Percentiles rank a stretch among this genome's conserved stretches.
phyloP scores from a whole-genome alignment of 1,140 invertebrate species.

The Ceratitis capitata region DNA sequence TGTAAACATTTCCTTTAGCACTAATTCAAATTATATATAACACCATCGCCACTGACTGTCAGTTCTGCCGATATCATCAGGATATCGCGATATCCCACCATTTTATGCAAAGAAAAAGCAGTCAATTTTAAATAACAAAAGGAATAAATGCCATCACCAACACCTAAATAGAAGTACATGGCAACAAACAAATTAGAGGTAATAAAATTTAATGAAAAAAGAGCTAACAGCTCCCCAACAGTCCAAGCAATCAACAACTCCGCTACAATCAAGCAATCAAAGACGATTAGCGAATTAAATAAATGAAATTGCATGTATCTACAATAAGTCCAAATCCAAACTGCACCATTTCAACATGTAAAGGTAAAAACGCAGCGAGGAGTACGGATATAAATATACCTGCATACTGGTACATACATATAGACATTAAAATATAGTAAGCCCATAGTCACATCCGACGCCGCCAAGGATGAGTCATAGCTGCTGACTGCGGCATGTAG shows the following conservation, averaged over 20 bases:
- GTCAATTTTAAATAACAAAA: too few species aligned
- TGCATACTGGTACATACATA: background rate
- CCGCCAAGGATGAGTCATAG: constrained; percentile 30
- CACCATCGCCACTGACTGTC: background rate
- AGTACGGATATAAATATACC: constrained; percentile 42
- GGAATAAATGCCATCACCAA: background rate
- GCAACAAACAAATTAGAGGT: background rate
- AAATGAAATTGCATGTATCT: constrained; percentile 51
- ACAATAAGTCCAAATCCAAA: constrained; percentile 40
- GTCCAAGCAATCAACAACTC: background rate
- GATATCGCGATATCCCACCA: constrained; percentile 12
- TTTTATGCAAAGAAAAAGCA: background rate
- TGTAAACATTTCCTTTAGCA: too few species aligned
- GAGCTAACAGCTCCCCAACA: background rate
- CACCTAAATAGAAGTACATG: background rate
- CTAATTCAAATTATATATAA: too few species aligned
- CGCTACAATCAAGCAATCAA: background rate
- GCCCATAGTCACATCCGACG: background rate
- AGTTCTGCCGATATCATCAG: background rate
- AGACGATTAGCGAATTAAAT: constrained; percentile 54
- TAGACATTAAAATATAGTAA: background rate
- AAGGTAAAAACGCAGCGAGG: constrained; percentile 15
- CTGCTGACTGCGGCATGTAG: background rate
- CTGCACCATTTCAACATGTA: background rate
- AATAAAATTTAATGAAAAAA: background rate